These are phyloP conservation scores for Syngnathus scovelli DNA, from an alignment of 2,113 vertebrate genomes.

Conservation along the genomic window DNA sequence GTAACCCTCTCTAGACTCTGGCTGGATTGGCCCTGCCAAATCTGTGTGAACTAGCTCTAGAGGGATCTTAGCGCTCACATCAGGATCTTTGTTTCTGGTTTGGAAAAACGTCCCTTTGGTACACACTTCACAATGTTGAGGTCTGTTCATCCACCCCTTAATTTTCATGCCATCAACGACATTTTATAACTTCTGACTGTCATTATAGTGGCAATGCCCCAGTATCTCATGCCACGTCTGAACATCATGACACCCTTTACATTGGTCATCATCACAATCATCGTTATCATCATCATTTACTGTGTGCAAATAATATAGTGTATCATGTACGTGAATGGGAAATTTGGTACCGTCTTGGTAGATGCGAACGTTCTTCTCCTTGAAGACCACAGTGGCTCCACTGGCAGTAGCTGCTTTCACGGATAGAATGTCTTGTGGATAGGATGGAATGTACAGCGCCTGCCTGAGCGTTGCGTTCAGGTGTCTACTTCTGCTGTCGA, in stretches of 20 bases:
- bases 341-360: neutral
- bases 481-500: slow-evolving; percentile 37
- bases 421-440: neutral
- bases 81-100: neutral
- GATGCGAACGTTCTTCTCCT: neutral
- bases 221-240: neutral
- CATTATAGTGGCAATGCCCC: neutral
- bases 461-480: too few species aligned
- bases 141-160: neutral
- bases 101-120: neutral
- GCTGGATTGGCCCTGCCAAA: slow-evolving; percentile 3
- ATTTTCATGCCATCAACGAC: neutral
- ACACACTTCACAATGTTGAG: neutral
- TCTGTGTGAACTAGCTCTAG: slow-evolving; percentile 20
- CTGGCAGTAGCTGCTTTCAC: neutral
- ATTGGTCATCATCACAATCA: too few species aligned
- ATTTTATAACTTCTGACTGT: neutral
- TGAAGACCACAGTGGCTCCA: neutral
- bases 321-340: neutral
- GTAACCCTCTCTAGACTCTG: slow-evolving; percentile 14
- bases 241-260: neutral
- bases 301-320: neutral
- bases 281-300: too few species aligned
- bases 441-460: too few species aligned
- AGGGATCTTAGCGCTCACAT: slow-evolving; percentile 12